These are phyloP conservation scores for Corythoichthys intestinalis DNA, from an alignment of 2,113 vertebrate genomes.

Conservation along the genomic window DNA sequence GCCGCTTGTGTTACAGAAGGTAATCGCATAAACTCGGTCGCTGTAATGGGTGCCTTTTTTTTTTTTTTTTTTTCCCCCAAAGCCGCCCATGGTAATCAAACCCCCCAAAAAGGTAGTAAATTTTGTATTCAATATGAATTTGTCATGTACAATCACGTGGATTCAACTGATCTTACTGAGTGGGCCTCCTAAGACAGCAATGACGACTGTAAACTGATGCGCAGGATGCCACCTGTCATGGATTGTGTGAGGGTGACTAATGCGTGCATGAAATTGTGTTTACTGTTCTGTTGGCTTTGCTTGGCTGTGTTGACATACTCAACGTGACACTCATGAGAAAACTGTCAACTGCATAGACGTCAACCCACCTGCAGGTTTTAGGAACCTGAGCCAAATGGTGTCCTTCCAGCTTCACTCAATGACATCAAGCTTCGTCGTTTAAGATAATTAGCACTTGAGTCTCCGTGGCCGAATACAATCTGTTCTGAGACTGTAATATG, in stretches of 20 bases:
- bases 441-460: constrained; percentile 37
- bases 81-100: too few species aligned
- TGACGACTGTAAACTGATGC: constrained; percentile 23
- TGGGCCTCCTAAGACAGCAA: not conserved
- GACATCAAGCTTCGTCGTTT: constrained; percentile 46
- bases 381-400: constrained; percentile 23
- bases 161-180: constrained; percentile 13
- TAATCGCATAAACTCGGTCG: constrained; percentile 26
- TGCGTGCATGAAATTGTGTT: not conserved
- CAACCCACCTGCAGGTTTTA: constrained; percentile 30
- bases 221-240: constrained; percentile 30
- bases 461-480: not conserved
- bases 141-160: not conserved
- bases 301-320: constrained; percentile 3
- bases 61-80: too few species aligned
- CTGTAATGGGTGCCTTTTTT: constrained; percentile 8
- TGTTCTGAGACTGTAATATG: not conserved
- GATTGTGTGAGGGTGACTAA: not conserved
- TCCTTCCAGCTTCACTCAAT: constrained; percentile 24
- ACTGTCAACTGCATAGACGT: constrained; percentile 26
- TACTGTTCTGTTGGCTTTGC: constrained; percentile 4
- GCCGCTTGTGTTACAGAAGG: constrained; percentile 14
- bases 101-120: too few species aligned
- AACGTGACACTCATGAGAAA: constrained; percentile 16
- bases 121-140: not conserved